phyloP scores from a whole-genome alignment of 1,140 invertebrate species.

The Ruditapes philippinarum region DNA sequence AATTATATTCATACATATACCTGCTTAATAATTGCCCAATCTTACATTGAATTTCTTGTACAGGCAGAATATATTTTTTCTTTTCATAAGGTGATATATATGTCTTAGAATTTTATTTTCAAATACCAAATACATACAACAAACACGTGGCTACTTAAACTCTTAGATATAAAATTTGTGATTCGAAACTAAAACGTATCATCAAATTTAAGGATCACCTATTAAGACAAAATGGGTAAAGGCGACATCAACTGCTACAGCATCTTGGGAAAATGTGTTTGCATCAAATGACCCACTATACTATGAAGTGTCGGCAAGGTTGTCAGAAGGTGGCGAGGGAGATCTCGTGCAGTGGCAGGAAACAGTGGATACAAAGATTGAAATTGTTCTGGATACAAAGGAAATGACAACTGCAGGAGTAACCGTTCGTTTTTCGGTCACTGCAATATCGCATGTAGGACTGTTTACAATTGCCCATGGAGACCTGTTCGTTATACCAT shows the following conservation, averaged over 20 bases:
- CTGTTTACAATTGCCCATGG: neutral
- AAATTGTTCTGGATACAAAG: neutral
- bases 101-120: no score
- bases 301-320: no score
- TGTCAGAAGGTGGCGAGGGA: no score
- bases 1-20: no score
- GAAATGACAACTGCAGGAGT: neutral
- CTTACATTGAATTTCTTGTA: no score
- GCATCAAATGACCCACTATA: neutral
- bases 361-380: neutral
- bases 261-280: neutral
- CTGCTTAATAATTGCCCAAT: no score
- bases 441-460: neutral
- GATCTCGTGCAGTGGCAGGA: slow-evolving; percentile 38
- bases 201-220: neutral
- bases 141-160: no score
- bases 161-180: no score
- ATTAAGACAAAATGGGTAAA: neutral
- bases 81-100: no score
- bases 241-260: neutral
- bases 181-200: no score
- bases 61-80: no score
- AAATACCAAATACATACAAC: no score
- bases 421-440: neutral
- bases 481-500: neutral